Evolutionary conservation across 37 sponge, comb jelly and placozoan species (phyloP), one percentile per base, ranked within the genome.

Genomic region (Aphrocallistes beatrix): DNA sequence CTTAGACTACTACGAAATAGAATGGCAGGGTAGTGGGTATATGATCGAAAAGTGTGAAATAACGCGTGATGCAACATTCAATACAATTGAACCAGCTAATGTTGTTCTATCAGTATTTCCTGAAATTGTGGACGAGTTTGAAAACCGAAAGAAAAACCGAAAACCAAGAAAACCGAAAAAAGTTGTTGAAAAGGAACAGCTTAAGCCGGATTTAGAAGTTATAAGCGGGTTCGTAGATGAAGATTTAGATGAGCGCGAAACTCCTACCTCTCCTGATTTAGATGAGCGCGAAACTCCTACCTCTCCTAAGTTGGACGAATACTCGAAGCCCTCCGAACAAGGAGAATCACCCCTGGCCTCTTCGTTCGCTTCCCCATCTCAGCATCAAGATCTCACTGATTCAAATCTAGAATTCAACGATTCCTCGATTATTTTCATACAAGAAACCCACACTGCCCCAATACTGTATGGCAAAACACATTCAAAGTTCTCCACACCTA

Each of bases 401-500:
- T 60, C 75, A 8, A 19, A 60, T 60, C 34, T 60, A 60, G 75
- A 60, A 60, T 60, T 60, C 75, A 60, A 60, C 21, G 75, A 60
- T 28, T 60, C 75, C 6, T 60, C 75, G n/a, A 60, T 60, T 25
- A 60, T 60, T 32, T 60, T 60, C 75, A 30, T 60, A 32, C 75
- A 60, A 60, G 75, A 60, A 32, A 60, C 75, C n/a, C n/a, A n/a
- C n/a, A n/a, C n/a, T n/a, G n/a, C n/a, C 3, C 75, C 75, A 60
- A 30, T 25, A 60, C 6, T 60, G n/a, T n/a, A n/a, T 60, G 1
- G 75, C 75, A 60, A 60, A 60, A 60, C 75, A 42, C 6, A 42
- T 6, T 42, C 45, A 25, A 60, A 60, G n/a, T 30, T 32, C 10
- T 60, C 75, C n/a, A 6, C 45, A 16, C 21, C n/a, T 60, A 60